Evolutionary conservation across 1,140 invertebrate species (phyloP).

Genomic region (Dreissena rostriformis): DNA sequence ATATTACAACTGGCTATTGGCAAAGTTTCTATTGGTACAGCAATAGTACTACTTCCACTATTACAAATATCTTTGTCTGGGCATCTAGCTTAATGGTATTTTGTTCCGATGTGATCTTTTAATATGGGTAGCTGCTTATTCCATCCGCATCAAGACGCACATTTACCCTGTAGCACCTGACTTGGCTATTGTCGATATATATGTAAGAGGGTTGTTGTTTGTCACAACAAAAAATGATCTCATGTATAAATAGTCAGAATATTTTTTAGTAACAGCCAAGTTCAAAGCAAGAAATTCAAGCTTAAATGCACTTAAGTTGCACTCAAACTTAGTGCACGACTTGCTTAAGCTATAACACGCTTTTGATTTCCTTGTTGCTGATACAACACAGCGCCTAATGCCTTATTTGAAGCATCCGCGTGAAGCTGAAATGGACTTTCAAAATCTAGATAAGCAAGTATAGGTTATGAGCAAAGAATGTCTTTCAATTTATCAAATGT

Average conservation of each 20-base stretch:
- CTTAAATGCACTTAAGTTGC: constrained; percentile 49
- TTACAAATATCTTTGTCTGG: constrained; percentile 23
- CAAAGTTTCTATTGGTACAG: constrained; percentile 4
- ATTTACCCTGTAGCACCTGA: constrained; percentile 32
- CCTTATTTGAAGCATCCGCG: constrained; percentile 60
- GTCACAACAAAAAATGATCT: constrained; percentile 47
- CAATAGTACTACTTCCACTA: not conserved
- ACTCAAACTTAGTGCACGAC: constrained; percentile 36
- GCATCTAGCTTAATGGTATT: not conserved
- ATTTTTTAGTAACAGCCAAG: constrained; percentile 50
- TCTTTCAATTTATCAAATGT: constrained; percentile 62
- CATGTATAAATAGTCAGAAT: constrained; percentile 42
- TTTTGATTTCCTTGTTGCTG: constrained; percentile 64
- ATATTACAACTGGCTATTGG: constrained; percentile 8
- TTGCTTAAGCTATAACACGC: constrained; percentile 58
- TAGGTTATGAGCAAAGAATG: constrained; percentile 54
- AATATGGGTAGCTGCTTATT: constrained; percentile 20
- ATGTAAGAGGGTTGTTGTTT: constrained; percentile 50
- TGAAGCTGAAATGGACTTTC: constrained; percentile 58
- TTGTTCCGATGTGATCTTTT: constrained; percentile 1
- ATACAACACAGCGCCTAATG: constrained; percentile 69
- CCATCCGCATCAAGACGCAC: constrained; percentile 26
- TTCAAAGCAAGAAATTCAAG: constrained; percentile 50
- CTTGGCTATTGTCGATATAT: constrained; percentile 45
- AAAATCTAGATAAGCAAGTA: constrained; percentile 60